Percentiles rank a stretch among this genome's conserved stretches.
phyloP scores from a whole-genome alignment of 2,888 invertebrate species.

The Eurytoma californica region DNA sequence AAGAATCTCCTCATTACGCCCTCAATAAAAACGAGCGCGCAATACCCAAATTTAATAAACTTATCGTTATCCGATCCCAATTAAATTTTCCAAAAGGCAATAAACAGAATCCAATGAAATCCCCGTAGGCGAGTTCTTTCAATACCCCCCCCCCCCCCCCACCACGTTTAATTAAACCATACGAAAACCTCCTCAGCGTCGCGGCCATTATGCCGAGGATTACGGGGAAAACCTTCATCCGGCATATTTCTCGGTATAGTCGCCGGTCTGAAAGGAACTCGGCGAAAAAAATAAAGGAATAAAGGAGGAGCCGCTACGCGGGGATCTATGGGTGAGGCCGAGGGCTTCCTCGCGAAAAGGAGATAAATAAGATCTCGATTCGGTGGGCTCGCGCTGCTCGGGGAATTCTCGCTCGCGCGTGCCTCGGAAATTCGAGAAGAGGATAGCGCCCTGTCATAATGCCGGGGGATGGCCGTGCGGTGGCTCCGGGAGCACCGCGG shows the following conservation, averaged over 20 bases:
- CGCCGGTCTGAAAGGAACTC: neutral
- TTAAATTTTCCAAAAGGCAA: too few relatives aligned
- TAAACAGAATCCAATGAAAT: too few relatives aligned
- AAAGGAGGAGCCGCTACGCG: neutral
- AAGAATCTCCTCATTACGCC: too few relatives aligned
- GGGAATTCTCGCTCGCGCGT: neutral
- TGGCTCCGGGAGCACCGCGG: neutral
- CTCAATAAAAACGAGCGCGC: too few relatives aligned
- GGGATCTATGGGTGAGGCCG: constrained; percentile 2
- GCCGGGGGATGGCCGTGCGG: constrained; percentile 3
- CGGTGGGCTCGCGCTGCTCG: neutral
- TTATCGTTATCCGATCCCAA: too few relatives aligned
- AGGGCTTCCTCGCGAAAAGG: neutral
- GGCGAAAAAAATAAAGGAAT: neutral
- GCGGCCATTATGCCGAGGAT: too few relatives aligned
- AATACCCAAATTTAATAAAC: too few relatives aligned
- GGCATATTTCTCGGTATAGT: neutral
- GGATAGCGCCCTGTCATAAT: constrained; percentile 25
- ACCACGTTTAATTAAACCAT: neutral
- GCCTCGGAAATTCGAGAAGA: neutral
- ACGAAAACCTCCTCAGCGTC: neutral
- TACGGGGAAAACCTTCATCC: too few relatives aligned
- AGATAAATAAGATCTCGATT: constrained; percentile 48
- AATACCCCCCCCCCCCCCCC: neutral
- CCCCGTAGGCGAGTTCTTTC: neutral